Conservation (phyloP, 2,888 invertebrate species). For the Lepidochitona cinerea region DNA sequence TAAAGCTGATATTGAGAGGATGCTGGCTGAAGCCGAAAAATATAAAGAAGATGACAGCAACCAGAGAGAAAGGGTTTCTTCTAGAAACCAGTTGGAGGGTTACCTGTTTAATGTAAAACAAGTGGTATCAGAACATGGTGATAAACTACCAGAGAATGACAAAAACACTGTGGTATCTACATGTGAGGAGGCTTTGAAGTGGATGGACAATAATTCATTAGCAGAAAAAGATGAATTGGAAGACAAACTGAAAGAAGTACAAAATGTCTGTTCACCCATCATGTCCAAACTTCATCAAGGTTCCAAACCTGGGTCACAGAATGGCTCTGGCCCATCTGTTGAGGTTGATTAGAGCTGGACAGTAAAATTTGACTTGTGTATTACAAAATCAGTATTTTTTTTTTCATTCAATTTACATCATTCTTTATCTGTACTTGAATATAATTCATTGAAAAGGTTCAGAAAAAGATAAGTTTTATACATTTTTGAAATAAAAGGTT, state of each 20-base stretch:
- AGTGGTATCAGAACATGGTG: slow-evolving; percentile 76
- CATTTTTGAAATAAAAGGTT: too few relatives aligned
- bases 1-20: slow-evolving; percentile 88
- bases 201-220: slow-evolving; percentile 85
- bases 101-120: slow-evolving; percentile 71
- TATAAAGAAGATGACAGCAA: slow-evolving; percentile 64
- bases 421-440: too few relatives aligned
- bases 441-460: too few relatives aligned
- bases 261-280: slow-evolving; percentile 82
- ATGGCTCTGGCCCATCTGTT: too few relatives aligned
- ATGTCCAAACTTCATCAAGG: slow-evolving; percentile 78
- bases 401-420: too few relatives aligned
- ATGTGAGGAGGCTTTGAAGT: slow-evolving; percentile 78
- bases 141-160: slow-evolving; percentile 77
- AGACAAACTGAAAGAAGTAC: slow-evolving; percentile 82
- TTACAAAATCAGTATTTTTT: too few relatives aligned
- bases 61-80: slow-evolving; percentile 53
- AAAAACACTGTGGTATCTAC: slow-evolving; percentile 76
- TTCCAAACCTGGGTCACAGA: too few relatives aligned
- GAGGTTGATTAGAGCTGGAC: too few relatives aligned
- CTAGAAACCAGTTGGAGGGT: slow-evolving; percentile 59
- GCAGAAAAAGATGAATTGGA: slow-evolving; percentile 85
- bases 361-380: too few relatives aligned
- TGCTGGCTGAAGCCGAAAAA: slow-evolving; percentile 63
- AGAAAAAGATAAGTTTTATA: too few relatives aligned